phyloP scores from a whole-genome alignment of 2,113 vertebrate species.

The Neopipo cinnamomea region DNA sequence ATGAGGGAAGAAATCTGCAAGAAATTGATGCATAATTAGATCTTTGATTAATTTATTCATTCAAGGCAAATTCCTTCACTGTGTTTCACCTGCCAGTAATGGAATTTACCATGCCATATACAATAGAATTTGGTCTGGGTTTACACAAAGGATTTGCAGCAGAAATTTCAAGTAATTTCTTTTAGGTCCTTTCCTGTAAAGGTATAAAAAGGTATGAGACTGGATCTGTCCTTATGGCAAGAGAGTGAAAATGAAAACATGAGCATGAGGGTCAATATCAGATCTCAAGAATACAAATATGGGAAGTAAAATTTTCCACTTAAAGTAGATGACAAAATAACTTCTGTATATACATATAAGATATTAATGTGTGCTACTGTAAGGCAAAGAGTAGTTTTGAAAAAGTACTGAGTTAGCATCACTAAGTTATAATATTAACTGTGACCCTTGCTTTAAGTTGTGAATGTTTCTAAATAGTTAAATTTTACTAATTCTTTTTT shows the following conservation, averaged over 20 bases:
- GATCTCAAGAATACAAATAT: not conserved
- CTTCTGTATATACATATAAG: not conserved
- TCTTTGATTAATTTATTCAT: not conserved
- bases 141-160: not conserved
- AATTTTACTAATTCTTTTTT: not conserved
- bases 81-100: not conserved
- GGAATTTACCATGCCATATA: not conserved
- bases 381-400: not conserved
- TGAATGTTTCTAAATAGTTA: not conserved
- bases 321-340: not conserved
- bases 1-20: not conserved
- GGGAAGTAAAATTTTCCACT: not conserved
- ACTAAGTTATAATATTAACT: not conserved
- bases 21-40: not conserved
- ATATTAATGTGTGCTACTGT: not conserved
- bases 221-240: not conserved
- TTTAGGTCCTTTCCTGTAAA: not conserved
- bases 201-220: not conserved
- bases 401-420: not conserved
- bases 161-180: not conserved
- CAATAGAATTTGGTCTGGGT: not conserved
- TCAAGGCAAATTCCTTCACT: not conserved
- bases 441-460: not conserved
- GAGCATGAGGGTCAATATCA: not conserved
- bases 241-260: not conserved